These are phyloP conservation scores for Phortica variegata DNA, from an alignment of 1,140 invertebrate species.

Conservation along the genomic window DNA sequence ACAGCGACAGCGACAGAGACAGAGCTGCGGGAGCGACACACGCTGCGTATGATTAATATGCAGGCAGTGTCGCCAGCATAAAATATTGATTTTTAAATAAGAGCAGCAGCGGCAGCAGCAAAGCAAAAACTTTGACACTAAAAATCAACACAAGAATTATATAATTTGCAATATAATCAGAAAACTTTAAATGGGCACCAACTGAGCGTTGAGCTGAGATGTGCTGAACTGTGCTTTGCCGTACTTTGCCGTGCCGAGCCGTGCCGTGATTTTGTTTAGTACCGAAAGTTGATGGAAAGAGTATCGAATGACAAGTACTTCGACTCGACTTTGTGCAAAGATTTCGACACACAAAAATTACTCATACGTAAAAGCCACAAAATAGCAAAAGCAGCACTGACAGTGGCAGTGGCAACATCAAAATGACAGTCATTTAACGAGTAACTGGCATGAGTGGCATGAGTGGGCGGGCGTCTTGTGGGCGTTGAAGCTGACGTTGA, in stretches of 20 bases:
- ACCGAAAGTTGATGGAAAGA: constrained; percentile 2
- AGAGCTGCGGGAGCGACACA: constrained; percentile 7
- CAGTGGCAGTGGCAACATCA: constrained; percentile 3
- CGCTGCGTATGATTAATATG: constrained; percentile 51
- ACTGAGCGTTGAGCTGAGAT: not conserved
- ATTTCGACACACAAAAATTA: constrained; percentile 50
- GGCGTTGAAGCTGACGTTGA: too few species aligned
- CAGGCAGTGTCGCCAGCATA: constrained; percentile 35
- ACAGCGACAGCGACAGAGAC: not conserved
- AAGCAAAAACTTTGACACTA: constrained; percentile 2
- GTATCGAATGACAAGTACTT: too few species aligned
- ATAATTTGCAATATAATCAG: constrained; percentile 54
- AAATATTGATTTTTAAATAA: constrained; percentile 55
- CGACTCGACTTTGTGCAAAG: constrained; percentile 40
- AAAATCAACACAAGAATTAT: constrained; percentile 51
- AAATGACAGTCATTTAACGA: constrained; percentile 29
- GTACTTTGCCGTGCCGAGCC: too few species aligned
- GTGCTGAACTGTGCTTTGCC: constrained; percentile 17
- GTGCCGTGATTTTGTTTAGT: constrained; percentile 18
- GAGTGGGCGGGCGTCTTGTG: too few species aligned
- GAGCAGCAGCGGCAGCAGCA: constrained; percentile 3
- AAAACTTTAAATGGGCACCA: constrained; percentile 43
- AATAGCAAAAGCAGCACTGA: not conserved
- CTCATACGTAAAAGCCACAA: constrained; percentile 48
- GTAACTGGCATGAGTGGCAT: too few species aligned